Percentiles rank a stretch among this genome's conserved stretches.
Conservation (phyloP, 1,140 invertebrate species). For the Sycophaga agraensis region DNA sequence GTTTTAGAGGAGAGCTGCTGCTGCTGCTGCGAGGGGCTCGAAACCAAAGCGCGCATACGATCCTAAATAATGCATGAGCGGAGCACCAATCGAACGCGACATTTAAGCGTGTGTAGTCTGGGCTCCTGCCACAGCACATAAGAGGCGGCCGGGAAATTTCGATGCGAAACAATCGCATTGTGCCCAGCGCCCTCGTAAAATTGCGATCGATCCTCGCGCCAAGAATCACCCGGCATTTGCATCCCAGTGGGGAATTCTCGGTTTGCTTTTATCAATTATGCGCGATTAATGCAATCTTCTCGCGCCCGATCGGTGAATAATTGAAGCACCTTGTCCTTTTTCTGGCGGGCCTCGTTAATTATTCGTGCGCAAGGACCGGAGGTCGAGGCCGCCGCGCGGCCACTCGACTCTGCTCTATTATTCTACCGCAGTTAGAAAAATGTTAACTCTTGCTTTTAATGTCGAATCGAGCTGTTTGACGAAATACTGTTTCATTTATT, state of each 20-base stretch:
- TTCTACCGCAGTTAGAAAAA: no score
- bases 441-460: no score
- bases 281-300: slow-evolving; percentile 4
- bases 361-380: no score
- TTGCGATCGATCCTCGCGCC: slow-evolving; percentile 16
- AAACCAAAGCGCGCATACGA: background rate
- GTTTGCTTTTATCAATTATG: slow-evolving; percentile 21
- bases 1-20: background rate
- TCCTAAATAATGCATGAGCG: slow-evolving; percentile 49
- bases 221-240: slow-evolving; percentile 17
- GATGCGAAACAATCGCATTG: slow-evolving; percentile 1
- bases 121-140: background rate
- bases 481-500: no score
- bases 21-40: background rate
- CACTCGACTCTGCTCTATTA: no score
- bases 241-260: background rate
- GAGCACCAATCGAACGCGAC: slow-evolving; percentile 39
- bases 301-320: slow-evolving; percentile 2
- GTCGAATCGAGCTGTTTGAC: no score
- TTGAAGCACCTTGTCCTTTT: background rate
- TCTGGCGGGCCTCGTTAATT: no score
- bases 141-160: slow-evolving; percentile 15
- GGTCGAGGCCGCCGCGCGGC: no score
- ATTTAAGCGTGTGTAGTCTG: slow-evolving; percentile 46
- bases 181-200: slow-evolving; percentile 19